A percentile compares a stretch with the other conserved stretches of the same genome.
Evolutionary conservation across 2,797 vertebrate species (phyloP).

Genomic region (Amniataba percoides): DNA sequence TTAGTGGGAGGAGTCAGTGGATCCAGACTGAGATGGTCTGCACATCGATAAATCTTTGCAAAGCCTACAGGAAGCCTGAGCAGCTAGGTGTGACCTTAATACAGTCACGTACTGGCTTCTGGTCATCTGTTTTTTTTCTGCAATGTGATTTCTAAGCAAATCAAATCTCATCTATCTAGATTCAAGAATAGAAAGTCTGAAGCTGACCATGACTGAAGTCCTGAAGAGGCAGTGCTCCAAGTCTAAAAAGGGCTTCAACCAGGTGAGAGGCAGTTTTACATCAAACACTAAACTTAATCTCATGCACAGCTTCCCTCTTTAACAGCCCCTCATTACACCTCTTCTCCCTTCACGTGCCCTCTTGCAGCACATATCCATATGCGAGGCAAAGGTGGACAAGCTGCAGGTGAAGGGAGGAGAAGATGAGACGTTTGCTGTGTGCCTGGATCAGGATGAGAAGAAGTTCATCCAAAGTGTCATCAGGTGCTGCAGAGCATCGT

Average conservation of each 20-base stretch:
- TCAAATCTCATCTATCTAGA: slow-evolving; percentile 76
- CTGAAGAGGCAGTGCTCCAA: slow-evolving; percentile 93
- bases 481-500: slow-evolving; percentile 81
- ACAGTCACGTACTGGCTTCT: not conserved
- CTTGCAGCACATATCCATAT: slow-evolving; percentile 87
- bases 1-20: slow-evolving; percentile 93
- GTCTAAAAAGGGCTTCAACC: slow-evolving; percentile 93
- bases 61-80: slow-evolving; percentile 88
- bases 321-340: not conserved
- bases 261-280: slow-evolving; percentile 81
- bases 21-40: slow-evolving; percentile 88
- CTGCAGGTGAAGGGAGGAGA: slow-evolving; percentile 84
- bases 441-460: slow-evolving; percentile 95
- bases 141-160: not conserved
- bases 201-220: slow-evolving; percentile 91
- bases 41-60: slow-evolving; percentile 92
- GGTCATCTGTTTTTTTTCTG: not conserved
- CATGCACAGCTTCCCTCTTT: not conserved
- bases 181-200: slow-evolving; percentile 89
- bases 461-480: slow-evolving; percentile 95
- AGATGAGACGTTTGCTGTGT: slow-evolving; percentile 89
- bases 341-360: not conserved
- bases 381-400: slow-evolving; percentile 92
- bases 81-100: slow-evolving; percentile 84
- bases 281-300: not conserved